Conservation (phyloP, 92 coral and sea anemone genomes). For the Palythoa grandiflora region DNA sequence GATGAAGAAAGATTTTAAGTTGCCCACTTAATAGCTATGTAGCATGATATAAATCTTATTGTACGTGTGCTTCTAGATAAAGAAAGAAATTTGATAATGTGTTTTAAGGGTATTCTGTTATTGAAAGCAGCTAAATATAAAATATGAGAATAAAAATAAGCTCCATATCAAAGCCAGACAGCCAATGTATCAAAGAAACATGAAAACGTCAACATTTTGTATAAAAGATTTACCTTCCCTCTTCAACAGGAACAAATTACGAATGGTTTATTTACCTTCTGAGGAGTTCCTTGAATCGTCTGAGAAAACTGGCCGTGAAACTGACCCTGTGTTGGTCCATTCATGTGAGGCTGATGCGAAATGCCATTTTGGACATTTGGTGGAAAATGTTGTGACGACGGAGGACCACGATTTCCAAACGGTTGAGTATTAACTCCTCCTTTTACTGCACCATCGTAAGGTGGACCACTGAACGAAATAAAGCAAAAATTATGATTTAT, state of each 20-base stretch:
- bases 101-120: not conserved
- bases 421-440: slow-evolving; percentile 30
- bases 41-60: too few relatives aligned
- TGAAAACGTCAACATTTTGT: slow-evolving; percentile 2
- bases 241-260: not conserved
- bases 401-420: slow-evolving; percentile 30
- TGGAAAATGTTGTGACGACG: slow-evolving; percentile 35
- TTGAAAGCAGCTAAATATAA: not conserved
- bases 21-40: too few relatives aligned
- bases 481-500: slow-evolving; percentile 6
- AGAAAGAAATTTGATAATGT: not conserved
- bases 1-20: too few relatives aligned
- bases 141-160: not conserved
- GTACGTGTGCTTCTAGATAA: too few relatives aligned
- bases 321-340: slow-evolving; percentile 49
- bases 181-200: not conserved
- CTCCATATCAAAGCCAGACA: not conserved
- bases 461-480: slow-evolving; percentile 11
- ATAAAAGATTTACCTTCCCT: not conserved
- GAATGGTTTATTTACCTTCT: slow-evolving; percentile 23
- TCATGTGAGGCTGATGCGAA: slow-evolving; percentile 44
- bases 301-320: slow-evolving; percentile 29
- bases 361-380: slow-evolving; percentile 43
- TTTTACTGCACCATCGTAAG: slow-evolving; percentile 31
- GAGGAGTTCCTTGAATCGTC: slow-evolving; percentile 41